These are phyloP conservation scores for Lagopus leucura DNA, from an alignment of 2,113 vertebrate genomes.

Conservation along the genomic window DNA sequence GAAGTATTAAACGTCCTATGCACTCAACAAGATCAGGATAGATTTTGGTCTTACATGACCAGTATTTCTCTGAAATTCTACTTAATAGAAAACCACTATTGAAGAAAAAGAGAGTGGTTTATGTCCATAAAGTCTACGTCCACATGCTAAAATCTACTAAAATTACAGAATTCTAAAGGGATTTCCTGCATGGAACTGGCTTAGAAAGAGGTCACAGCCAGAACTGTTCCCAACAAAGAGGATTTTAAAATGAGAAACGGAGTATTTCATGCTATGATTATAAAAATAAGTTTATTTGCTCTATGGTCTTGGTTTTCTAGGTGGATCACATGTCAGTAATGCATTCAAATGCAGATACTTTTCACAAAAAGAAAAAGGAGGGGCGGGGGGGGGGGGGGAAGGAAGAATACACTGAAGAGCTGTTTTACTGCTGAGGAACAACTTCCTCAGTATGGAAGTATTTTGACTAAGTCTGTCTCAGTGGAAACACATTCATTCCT, in stretches of 20 bases:
- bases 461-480: neutral
- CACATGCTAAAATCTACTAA: neutral
- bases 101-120: neutral
- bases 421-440: neutral
- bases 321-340: conserved; percentile 8
- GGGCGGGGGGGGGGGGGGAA: too few species aligned
- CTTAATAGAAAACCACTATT: neutral
- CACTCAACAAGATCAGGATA: neutral
- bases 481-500: neutral
- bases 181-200: neutral
- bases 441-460: neutral
- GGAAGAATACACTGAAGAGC: neutral
- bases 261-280: conserved; percentile 2
- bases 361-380: neutral
- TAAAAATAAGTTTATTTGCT: neutral
- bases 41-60: neutral
- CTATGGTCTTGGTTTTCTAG: neutral
- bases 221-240: neutral
- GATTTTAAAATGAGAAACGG: neutral
- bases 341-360: neutral
- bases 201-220: neutral
- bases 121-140: neutral
- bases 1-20: neutral
- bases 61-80: neutral
- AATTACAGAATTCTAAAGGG: neutral